Evolutionary conservation across 2,797 vertebrate genomes (phyloP), one percentile per base, ranked within the genome.

Genomic region (Notolabrus celidotus): DNA sequence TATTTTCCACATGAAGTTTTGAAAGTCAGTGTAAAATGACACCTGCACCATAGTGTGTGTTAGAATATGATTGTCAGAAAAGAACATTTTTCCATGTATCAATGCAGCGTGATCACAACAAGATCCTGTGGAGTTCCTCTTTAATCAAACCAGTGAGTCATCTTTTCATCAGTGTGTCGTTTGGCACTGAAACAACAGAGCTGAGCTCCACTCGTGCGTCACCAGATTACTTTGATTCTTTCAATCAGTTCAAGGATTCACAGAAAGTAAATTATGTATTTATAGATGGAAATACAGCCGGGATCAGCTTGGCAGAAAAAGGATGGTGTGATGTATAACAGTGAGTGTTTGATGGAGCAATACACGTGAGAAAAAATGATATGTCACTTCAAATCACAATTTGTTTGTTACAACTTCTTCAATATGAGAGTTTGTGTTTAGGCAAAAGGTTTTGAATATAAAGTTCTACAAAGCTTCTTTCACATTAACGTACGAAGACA

Each of bases 101-200:
- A 5, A 23, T 29, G 17, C 23, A 41, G 33, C 5, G 3, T 2
- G 58, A 68, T 34, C 51, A 62, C 61, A 70, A 41, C 36, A 58
- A 51, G 71, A 64, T 68, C 61, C 15, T 25, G 53, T 16, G 23
- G 34, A 36, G 54, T 51, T 51, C 46, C 62, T 49, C 31, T 23
- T 72, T 51, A 47, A 69, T 82, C 65, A 76, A 71, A 74, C 43
- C 58, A 38, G 57, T 80, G 82, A 84, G 65, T 87, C 87, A 82
- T 82, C 70, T 79, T 43, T 59, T 71, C 72, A 74, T 82, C 57
- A 58, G 14, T 1, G 43, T 33, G 1, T 5, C 19, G 15, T 59
- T 36, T 38, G 4, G 4, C 20, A 1, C 4, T 3, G 23, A 52
- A 52, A 63, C 58, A 62, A 74, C 66, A 43, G 60, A 43, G 50